Conservation (phyloP, 2,113 vertebrate genomes). For the Nanger granti region DNA sequence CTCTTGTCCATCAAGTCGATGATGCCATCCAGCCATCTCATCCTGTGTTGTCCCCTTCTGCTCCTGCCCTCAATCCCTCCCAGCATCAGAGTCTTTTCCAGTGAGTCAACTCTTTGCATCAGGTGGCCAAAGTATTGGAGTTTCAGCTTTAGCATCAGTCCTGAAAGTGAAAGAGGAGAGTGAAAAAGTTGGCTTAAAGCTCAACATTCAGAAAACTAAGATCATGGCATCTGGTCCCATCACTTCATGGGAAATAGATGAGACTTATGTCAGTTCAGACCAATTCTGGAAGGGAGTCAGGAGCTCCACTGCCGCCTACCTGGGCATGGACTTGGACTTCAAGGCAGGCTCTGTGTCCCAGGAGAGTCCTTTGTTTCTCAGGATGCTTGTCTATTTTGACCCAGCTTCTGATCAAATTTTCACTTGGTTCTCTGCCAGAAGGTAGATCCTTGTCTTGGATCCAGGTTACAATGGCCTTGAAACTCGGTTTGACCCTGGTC, state of each 20-base stretch:
- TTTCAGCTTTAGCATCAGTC: background rate
- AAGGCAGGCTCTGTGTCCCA: background rate
- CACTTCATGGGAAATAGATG: no score
- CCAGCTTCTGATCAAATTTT: background rate
- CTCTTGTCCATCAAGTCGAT: background rate
- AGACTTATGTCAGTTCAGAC: background rate
- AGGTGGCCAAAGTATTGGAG: background rate
- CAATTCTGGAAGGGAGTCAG: background rate
- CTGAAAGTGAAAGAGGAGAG: no score
- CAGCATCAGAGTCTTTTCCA: background rate
- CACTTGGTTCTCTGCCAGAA: background rate
- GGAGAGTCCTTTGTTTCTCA: background rate
- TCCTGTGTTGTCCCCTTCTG: fast-evolving
- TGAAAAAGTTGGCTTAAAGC: no score
- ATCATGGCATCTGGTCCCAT: no score
- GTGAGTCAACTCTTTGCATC: background rate
- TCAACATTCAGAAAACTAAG: no score
- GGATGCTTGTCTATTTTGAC: background rate
- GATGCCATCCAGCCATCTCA: background rate
- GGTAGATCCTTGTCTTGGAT: background rate
- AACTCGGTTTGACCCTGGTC: background rate
- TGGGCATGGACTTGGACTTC: background rate
- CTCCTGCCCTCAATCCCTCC: background rate
- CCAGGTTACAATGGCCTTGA: background rate
- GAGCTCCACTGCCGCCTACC: no score